These are phyloP conservation scores for Hemibagrus wyckioides DNA, from an alignment of 2,113 vertebrate genomes.

Conservation along the genomic window DNA sequence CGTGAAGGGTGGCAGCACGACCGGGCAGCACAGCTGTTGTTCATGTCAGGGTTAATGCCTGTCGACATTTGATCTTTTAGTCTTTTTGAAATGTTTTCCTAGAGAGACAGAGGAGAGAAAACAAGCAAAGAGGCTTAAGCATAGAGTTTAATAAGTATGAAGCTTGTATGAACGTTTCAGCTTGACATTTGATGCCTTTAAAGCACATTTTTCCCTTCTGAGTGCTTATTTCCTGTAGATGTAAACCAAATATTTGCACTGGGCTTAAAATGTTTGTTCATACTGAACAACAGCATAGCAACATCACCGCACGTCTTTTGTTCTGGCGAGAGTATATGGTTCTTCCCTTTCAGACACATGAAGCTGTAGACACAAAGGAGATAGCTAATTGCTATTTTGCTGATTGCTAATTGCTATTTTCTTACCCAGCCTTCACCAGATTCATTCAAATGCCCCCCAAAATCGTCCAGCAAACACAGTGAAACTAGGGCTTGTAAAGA, in stretches of 20 bases:
- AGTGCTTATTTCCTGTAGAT: not conserved
- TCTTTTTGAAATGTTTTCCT: conserved; percentile 7
- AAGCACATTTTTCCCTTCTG: not conserved
- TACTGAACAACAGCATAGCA: not conserved
- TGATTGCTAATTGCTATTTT: conserved; percentile 72
- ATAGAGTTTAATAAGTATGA: not conserved
- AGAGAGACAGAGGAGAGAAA: not conserved
- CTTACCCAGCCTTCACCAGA: conserved; percentile 53
- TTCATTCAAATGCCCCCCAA: conserved; percentile 35
- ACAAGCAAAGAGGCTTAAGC: not conserved
- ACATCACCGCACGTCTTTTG: not conserved
- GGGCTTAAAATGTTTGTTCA: not conserved
- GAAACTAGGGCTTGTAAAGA: not conserved
- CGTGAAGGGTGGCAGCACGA: conserved; percentile 10
- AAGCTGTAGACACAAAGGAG: conserved; percentile 40
- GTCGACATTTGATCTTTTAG: conserved; percentile 17
- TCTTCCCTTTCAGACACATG: conserved; percentile 36
- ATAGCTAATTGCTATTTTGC: conserved; percentile 73
- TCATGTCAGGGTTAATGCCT: conserved; percentile 21
- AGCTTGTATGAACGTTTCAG: not conserved
- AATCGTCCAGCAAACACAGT: conserved; percentile 45
- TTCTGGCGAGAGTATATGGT: conserved; percentile 9
- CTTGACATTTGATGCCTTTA: not conserved
- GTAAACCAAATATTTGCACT: not conserved
- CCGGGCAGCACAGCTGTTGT: conserved; percentile 32